Percentiles rank a stretch among this genome's conserved stretches.
Evolutionary conservation across 2,113 vertebrate species (phyloP).

Genomic region (Thermophis baileyi): DNA sequence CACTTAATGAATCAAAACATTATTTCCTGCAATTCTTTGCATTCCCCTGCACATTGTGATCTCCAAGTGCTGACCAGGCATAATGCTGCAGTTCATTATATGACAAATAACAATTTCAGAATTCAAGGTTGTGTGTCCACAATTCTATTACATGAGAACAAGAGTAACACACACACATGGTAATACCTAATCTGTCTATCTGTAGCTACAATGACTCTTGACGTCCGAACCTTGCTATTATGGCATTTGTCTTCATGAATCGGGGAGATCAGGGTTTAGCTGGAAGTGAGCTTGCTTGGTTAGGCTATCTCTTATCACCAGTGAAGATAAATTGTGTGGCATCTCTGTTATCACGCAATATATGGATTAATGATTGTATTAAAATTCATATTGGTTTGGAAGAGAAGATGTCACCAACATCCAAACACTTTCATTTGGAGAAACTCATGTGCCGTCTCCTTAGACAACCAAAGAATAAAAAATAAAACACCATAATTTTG

Average conservation of each 20-base stretch:
- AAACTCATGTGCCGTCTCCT: not conserved
- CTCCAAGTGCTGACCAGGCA: constrained; percentile 8
- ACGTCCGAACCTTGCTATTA: constrained; percentile 3
- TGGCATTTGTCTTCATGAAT: constrained; percentile 45
- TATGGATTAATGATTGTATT: not conserved
- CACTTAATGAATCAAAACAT: constrained; percentile 2
- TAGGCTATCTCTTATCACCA: constrained; percentile 29
- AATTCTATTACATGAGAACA: constrained; percentile 11
- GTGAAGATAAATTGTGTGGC: constrained; percentile 39
- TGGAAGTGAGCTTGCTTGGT: constrained; percentile 11
- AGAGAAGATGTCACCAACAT: not conserved
- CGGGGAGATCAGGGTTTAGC: constrained; percentile 16
- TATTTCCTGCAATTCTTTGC: constrained; percentile 1
- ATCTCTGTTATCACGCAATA: not conserved
- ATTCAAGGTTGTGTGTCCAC: not conserved
- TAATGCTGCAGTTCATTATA: not conserved
- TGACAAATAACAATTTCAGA: not conserved
- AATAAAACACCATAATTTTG: not conserved
- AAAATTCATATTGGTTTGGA: not conserved
- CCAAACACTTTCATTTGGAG: not conserved
- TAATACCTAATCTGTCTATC: not conserved
- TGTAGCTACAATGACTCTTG: constrained; percentile 19
- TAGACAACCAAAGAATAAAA: not conserved
- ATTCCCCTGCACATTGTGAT: not conserved
- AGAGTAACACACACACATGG: not conserved